A percentile compares a stretch with the other conserved stretches of the same genome.
phyloP scores from a whole-genome alignment of 37 sponge, comb jelly and placozoan genomes.

The Mnemiopsis leidyi region DNA sequence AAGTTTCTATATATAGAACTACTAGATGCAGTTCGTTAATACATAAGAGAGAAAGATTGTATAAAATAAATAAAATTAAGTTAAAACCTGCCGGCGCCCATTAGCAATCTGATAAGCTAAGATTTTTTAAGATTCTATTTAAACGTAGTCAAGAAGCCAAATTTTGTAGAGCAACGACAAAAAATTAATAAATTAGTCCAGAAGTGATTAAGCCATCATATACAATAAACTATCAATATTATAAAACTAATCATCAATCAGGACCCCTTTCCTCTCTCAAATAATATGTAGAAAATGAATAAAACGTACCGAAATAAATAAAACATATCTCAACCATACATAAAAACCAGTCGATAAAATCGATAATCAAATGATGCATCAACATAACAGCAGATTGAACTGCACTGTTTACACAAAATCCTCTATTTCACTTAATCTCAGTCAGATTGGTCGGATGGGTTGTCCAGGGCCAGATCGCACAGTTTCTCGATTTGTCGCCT shows the following conservation, averaged over 20 bases:
- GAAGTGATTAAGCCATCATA: too few relatives aligned
- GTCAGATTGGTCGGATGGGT: constrained; percentile 42
- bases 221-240: too few relatives aligned
- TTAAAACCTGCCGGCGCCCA: too few relatives aligned
- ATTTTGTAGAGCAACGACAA: not conserved
- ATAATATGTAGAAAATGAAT: too few relatives aligned
- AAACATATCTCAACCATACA: not conserved
- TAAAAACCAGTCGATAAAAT: not conserved
- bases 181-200: too few relatives aligned
- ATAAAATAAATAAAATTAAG: not conserved
- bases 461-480: constrained; percentile 37
- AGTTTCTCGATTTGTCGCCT: constrained; percentile 19
- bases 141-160: not conserved
- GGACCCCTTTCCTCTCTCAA: too few relatives aligned
- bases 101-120: not conserved
- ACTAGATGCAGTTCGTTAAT: not conserved
- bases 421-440: too few relatives aligned
- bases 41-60: not conserved
- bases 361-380: not conserved
- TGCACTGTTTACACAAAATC: too few relatives aligned
- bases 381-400: too few relatives aligned
- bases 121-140: not conserved
- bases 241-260: too few relatives aligned
- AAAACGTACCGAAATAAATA: too few relatives aligned
- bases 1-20: not conserved